Conservation (phyloP, 2,113 vertebrate genomes). For the Silurus glanis region DNA sequence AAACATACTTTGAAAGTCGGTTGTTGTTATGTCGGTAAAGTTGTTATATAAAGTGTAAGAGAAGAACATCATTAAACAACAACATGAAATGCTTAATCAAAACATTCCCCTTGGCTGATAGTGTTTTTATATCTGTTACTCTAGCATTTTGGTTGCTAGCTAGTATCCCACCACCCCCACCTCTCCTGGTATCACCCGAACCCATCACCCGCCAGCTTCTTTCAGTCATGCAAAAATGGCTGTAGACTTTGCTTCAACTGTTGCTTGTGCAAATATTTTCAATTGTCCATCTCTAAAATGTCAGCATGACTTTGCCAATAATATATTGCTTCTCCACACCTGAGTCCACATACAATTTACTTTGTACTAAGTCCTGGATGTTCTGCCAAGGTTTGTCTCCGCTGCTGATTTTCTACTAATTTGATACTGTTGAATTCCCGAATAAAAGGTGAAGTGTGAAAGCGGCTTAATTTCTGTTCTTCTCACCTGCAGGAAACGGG, state of each 20-base stretch:
- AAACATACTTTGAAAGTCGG: neutral
- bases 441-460: neutral
- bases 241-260: neutral
- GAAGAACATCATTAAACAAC: neutral
- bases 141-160: neutral
- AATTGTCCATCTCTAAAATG: neutral
- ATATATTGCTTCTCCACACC: neutral
- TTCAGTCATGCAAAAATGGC: neutral
- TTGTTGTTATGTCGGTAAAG: no score
- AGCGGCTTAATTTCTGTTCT: neutral
- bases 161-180: neutral
- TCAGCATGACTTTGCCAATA: neutral
- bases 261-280: neutral
- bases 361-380: neutral
- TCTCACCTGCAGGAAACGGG: conserved; percentile 83
- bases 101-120: neutral
- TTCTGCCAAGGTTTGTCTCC: neutral
- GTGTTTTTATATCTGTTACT: neutral
- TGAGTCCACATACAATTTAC: neutral
- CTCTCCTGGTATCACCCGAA: neutral
- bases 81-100: neutral
- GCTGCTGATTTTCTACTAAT: neutral
- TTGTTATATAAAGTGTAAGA: neutral
- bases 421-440: neutral
- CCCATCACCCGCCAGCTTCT: neutral